Evolutionary conservation across 1,140 invertebrate genomes (phyloP).

Genomic region (Panagrolaimus sp.): DNA sequence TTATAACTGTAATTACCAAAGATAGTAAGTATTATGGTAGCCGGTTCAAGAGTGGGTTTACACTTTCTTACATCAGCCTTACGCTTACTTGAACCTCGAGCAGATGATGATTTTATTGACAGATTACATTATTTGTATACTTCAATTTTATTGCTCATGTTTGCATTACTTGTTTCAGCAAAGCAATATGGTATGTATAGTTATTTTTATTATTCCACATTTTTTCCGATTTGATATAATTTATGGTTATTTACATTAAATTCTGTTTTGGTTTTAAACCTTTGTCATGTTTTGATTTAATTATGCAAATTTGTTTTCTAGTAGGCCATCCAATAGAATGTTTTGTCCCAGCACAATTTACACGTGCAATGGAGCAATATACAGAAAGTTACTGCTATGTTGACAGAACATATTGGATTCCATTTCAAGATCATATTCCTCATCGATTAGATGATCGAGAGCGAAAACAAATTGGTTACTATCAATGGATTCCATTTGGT

Average conservation of each 20-base stretch:
- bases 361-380: slow-evolving; percentile 62
- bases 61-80: slow-evolving; percentile 57
- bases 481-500: slow-evolving; percentile 62
- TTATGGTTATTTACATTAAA: background rate
- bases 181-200: slow-evolving; percentile 61
- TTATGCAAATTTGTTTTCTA: slow-evolving; percentile 25
- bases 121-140: slow-evolving; percentile 64
- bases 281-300: background rate
- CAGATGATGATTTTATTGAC: slow-evolving; percentile 64
- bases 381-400: slow-evolving; percentile 54
- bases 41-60: slow-evolving; percentile 54
- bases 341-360: slow-evolving; percentile 62
- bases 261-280: background rate
- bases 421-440: slow-evolving; percentile 53
- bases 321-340: slow-evolving; percentile 63
- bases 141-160: slow-evolving; percentile 63
- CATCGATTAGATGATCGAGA: slow-evolving; percentile 57
- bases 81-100: slow-evolving; percentile 56
- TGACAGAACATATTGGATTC: slow-evolving; percentile 9
- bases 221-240: background rate
- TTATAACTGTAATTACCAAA: too few relatives aligned
- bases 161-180: slow-evolving; percentile 63
- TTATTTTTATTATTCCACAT: background rate
- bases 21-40: slow-evolving; percentile 38
- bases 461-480: slow-evolving; percentile 57